Conservation (phyloP, 1,140 invertebrate species). For the Maniola jurtina region DNA sequence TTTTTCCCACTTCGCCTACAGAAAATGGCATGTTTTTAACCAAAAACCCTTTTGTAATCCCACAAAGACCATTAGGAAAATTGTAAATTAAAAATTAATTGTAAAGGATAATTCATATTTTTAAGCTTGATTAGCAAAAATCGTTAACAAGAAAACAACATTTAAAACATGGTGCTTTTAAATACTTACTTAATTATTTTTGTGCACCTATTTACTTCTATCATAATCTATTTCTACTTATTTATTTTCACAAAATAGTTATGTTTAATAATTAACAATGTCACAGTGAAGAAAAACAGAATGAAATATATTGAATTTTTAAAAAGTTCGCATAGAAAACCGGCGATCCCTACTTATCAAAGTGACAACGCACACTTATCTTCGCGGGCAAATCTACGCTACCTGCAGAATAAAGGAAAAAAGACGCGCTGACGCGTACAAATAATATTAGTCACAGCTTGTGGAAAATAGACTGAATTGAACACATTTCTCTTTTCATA, state of each 20-base stretch:
- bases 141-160: neutral
- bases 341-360: conserved; percentile 18
- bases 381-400: conserved; percentile 12
- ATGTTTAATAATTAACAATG: no score
- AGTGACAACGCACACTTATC: conserved; percentile 22
- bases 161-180: no score
- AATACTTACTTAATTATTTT: no score
- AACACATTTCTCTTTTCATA: conserved; percentile 1
- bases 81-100: neutral
- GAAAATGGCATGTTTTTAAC: neutral
- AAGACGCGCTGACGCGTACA: conserved; percentile 3
- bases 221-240: no score
- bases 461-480: conserved; percentile 4
- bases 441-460: conserved; percentile 2
- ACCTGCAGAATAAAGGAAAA: neutral
- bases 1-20: conserved; percentile 4
- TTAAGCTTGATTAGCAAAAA: neutral
- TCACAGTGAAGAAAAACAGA: no score
- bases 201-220: no score
- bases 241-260: no score
- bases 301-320: neutral
- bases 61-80: conserved; percentile 1
- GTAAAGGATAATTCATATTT: neutral
- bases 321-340: neutral
- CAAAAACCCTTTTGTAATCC: neutral